Percentiles rank a stretch among this genome's conserved stretches.
These are phyloP conservation scores for Camponotus vicinus DNA, from an alignment of 1,140 invertebrate genomes.

Conservation along the genomic window DNA sequence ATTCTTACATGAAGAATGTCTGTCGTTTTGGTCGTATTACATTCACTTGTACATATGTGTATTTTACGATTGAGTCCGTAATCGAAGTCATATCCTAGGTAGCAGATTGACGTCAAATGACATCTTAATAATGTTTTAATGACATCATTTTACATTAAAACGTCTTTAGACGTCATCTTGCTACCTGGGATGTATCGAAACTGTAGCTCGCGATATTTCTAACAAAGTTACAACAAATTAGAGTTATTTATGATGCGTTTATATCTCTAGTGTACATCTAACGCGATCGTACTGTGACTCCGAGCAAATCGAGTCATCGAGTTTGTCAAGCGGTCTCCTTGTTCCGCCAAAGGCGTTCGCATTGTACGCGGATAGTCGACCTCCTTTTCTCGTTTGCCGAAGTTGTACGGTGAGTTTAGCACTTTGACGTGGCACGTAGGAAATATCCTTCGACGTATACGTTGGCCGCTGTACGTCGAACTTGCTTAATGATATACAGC, in stretches of 20 bases:
- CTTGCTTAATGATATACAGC: not conserved
- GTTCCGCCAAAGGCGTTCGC: constrained; percentile 40
- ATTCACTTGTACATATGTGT: not conserved
- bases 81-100: not conserved
- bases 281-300: constrained; percentile 54
- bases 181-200: not conserved
- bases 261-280: constrained; percentile 48
- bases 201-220: not conserved
- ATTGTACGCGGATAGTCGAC: constrained; percentile 16
- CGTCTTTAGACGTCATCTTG: too few relatives aligned
- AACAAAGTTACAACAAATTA: not conserved
- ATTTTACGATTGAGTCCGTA: not conserved
- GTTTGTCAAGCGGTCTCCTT: constrained; percentile 63
- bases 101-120: too few relatives aligned
- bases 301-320: constrained; percentile 68
- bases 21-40: too few relatives aligned
- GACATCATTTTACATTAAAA: too few relatives aligned
- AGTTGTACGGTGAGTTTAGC: constrained; percentile 48
- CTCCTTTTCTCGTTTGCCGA: constrained; percentile 39
- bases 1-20: too few relatives aligned
- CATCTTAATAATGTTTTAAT: too few relatives aligned
- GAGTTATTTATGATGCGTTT: constrained; percentile 8
- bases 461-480: constrained; percentile 21
- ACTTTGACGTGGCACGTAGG: constrained; percentile 58
- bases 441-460: constrained; percentile 61